phyloP scores from a whole-genome alignment of 2,888 invertebrate genomes.

The Rhagonycha fulva region DNA sequence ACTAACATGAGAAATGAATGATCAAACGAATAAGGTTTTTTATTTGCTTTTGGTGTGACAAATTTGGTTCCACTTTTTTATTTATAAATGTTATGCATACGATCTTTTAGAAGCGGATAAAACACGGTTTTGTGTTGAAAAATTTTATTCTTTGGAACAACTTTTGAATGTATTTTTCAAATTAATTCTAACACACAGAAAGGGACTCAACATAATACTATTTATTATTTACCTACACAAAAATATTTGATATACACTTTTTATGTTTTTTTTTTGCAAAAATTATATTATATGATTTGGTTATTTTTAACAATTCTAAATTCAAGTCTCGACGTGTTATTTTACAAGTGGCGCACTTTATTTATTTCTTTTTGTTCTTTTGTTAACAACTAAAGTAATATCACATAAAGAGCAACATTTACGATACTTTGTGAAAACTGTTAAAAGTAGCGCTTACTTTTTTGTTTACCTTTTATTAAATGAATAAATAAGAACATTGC shows the following conservation, averaged over 20 bases:
- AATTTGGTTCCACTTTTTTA: slow-evolving; percentile 8
- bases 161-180: not conserved
- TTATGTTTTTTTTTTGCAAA: not conserved
- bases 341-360: not conserved
- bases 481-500: not conserved
- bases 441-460: not conserved
- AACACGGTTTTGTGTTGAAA: not conserved
- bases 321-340: not conserved
- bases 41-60: slow-evolving; percentile 5
- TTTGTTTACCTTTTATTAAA: not conserved
- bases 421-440: not conserved
- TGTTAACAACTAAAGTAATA: not conserved
- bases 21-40: not conserved
- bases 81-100: not conserved
- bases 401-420: not conserved
- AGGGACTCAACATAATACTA: not conserved
- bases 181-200: not conserved
- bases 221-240: not conserved
- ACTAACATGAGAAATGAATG: slow-evolving; percentile 9
- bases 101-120: not conserved
- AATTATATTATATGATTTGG: not conserved
- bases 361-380: not conserved
- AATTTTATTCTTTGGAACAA: not conserved
- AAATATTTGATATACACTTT: not conserved
- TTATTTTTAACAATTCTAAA: not conserved